Conservation (phyloP, 2,888 invertebrate species). For the Spodoptera exigua region DNA sequence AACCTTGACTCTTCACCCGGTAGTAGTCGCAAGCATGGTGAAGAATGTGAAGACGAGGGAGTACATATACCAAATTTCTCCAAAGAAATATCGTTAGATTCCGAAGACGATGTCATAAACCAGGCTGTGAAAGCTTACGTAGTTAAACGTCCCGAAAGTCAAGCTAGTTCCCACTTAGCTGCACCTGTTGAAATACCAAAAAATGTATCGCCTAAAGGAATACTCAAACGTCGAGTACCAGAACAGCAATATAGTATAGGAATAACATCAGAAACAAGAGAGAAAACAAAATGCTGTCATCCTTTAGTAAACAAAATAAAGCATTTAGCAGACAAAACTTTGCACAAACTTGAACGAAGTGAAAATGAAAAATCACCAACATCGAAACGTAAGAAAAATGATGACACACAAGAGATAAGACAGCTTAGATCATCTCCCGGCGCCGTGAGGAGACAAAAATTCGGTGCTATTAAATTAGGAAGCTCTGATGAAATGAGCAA, state of each 20-base stretch:
- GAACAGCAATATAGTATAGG: conserved; percentile 80
- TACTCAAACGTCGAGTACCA: conserved; percentile 86
- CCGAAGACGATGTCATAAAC: conserved; percentile 81
- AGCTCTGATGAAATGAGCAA: conserved; percentile 87
- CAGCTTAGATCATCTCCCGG: conserved; percentile 90
- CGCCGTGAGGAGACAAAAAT: conserved; percentile 87
- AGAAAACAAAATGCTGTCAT: conserved; percentile 89
- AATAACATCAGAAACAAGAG: conserved; percentile 80
- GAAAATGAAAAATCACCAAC: conserved; percentile 81
- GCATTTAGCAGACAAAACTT: conserved; percentile 90
- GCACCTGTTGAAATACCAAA: conserved; percentile 78
- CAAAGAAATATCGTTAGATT: conserved; percentile 83
- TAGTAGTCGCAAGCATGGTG: conserved; percentile 84
- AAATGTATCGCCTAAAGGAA: conserved; percentile 86
- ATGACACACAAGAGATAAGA: conserved; percentile 89
- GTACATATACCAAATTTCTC: conserved; percentile 87
- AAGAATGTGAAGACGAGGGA: conserved; percentile 84
- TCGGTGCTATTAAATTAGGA: conserved; percentile 85
- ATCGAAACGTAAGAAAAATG: conserved; percentile 85
- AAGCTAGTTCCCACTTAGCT: conserved; percentile 69
- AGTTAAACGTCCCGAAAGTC: conserved; percentile 77
- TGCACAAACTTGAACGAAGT: conserved; percentile 86
- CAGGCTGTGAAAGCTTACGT: conserved; percentile 63
- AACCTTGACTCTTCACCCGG: conserved; percentile 86
- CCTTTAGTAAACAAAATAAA: conserved; percentile 91